Conservation (phyloP, 2,888 invertebrate species). For the Eristalis arbustorum region DNA sequence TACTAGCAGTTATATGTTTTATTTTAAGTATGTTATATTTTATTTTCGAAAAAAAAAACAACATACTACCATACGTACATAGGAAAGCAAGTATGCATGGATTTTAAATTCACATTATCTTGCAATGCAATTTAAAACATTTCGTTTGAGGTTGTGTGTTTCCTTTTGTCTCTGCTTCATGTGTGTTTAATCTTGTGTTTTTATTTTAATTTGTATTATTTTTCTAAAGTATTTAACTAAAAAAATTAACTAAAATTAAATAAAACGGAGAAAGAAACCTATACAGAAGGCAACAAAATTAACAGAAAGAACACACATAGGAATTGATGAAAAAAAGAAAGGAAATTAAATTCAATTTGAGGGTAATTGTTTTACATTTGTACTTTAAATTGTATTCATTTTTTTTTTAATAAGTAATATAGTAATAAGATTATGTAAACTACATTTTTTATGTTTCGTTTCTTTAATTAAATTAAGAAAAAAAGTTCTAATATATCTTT, state of each 20-base stretch:
- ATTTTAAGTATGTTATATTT: constrained; percentile 6
- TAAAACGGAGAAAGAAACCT: constrained; percentile 34
- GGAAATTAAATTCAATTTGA: background rate
- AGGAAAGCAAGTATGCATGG: too few relatives aligned
- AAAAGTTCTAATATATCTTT: constrained; percentile 59
- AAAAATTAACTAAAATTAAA: constrained; percentile 64
- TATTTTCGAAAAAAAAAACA: background rate
- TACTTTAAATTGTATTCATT: constrained; percentile 62
- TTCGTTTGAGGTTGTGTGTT: constrained; percentile 32
- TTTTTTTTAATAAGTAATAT: constrained; percentile 48
- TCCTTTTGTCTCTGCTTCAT: background rate
- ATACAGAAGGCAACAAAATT: background rate
- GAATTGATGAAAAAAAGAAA: background rate
- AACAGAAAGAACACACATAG: constrained; percentile 6
- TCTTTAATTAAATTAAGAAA: constrained; percentile 54
- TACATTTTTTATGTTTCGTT: constrained; percentile 17
- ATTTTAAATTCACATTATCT: too few relatives aligned
- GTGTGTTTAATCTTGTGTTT: background rate
- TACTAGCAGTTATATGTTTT: constrained; percentile 10
- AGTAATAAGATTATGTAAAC: constrained; percentile 63
- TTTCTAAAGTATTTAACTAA: constrained; percentile 68
- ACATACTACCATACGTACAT: too few relatives aligned
- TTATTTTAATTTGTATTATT: constrained; percentile 18
- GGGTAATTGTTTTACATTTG: constrained; percentile 68
- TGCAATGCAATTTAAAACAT: background rate